Evolutionary conservation across 2,797 vertebrate species (phyloP), one percentile per base, ranked within the genome.

Genomic region (Philypnodon macrostomus): DNA sequence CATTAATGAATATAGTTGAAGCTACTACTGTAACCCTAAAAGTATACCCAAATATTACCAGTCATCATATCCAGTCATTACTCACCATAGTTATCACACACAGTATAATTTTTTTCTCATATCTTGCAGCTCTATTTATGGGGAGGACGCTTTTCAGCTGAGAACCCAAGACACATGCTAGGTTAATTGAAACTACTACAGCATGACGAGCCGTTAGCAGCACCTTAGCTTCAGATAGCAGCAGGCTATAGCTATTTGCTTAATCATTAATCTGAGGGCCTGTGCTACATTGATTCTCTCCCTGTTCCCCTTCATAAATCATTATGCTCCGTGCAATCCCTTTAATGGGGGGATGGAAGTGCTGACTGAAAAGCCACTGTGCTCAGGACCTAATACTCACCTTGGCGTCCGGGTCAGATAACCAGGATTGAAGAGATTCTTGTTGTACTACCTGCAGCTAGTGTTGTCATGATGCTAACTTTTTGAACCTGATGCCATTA

Each of bases 231-330:
- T 40, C 21, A 37, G 64, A 70, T 68, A 63, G 62, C 49, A 71
- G 44, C 53, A 46, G 50, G 34, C 34, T 62, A 26, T 15, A 54
- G 71, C 69, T 80, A 64, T 82, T 83, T 81, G 63, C 66, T 68
- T 80, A 75, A 77, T 81, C 75, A 84, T 86, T 84, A 69, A 80
- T 84, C 73, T 68, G 63, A 67, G 65, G 67, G 66, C 65, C 73
- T 67, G 53, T 7, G 42, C 75, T 65, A 54, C 74, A 83, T 80
- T 73, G 80, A 83, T 82, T 78, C 66, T 55, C 58, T 54, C 74
- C 64, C 59, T 23, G 53, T 74, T 81, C 74, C 50, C 69, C 72
- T 75, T 81, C 63, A 77, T 81, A 66, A 87, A 80, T 83, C 80
- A 80, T 77, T 79, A 62, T 64, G 46, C 57, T 29, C 41, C 58